Base-by-base conservation (phyloP, 2,797 vertebrate species). In the Galagoides demidoff region DNA sequence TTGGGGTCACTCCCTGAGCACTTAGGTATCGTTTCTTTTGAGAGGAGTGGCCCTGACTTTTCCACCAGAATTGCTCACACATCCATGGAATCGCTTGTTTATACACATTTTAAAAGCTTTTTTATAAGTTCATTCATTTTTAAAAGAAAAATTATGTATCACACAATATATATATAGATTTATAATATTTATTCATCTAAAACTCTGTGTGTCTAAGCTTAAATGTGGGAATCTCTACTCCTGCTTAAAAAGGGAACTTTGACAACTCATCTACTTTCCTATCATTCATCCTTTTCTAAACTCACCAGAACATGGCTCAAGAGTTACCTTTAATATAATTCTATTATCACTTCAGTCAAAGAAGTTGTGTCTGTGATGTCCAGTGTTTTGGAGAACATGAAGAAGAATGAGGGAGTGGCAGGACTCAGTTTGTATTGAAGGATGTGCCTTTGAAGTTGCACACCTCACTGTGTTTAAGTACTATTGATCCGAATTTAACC, bases 361-460 rank as follows among this genome's bases (percentile, higher is more conserved):
- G 7, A 39, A 0, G 1, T 45, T 43, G 14, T n/a, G 89, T 13
- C 8, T 5, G 2, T 59, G 34, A 1, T 39, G 4, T 2, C 5
- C 27, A 59, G 1, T 73, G 71, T 64, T 78, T 64, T 43, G 64
- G 20, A 61, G 2, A 92, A 4, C 1, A 87, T 57, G 22, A 93
- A 39, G 39, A 23, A 1, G 13, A 88, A 90, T 6, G 20, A 89
- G 23, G 37, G 20, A 74, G 6, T 43, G 5, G 29, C 2, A 0
- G 23, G 59, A 45, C 27, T 85, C 27, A 25, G 3, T 79, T 63
- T 49, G 7, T 25, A 77, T 81, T 76, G 29, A 37, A 74, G 19
- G 3, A 7, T 7, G 4, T 22, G 14, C 73, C 2, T 71, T 45
- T 52, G 16, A 94, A 66, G 4, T n/a, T 59, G 0, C 2, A 49